Evolutionary conservation across 64 coral and sea anemone genomes (phyloP).

Genomic region (Actinia equina): DNA sequence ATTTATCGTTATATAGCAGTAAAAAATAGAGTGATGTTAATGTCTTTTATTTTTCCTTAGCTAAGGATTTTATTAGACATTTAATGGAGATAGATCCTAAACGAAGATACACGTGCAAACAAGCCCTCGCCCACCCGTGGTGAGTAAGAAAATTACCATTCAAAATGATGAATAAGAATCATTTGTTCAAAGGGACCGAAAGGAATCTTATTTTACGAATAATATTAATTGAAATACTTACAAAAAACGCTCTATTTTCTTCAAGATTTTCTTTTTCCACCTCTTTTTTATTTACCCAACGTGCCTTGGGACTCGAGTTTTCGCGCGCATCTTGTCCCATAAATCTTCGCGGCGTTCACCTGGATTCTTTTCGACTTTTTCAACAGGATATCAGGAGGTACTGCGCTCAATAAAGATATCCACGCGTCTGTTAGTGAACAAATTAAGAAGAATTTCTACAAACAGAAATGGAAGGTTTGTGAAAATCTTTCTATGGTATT

Average conservation of each 20-base stretch:
- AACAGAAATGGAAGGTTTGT: conserved; percentile 96
- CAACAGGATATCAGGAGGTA: conserved; percentile 78
- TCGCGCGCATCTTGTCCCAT: conserved; percentile 1
- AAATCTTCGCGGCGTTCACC: neutral
- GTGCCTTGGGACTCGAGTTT: neutral
- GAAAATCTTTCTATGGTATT: too few species aligned
- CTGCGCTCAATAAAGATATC: conserved; percentile 72
- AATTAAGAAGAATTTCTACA: conserved; percentile 98
- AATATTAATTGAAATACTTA: too few species aligned
- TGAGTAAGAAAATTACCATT: conserved; percentile 11
- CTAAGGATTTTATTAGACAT: conserved; percentile 86
- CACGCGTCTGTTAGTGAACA: conserved; percentile 98
- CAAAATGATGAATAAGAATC: too few species aligned
- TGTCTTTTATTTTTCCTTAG: conserved; percentile 35
- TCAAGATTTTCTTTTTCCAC: neutral
- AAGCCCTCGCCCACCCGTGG: conserved; percentile 91
- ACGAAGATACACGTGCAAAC: conserved; percentile 75
- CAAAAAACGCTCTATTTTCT: neutral
- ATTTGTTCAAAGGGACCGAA: too few species aligned
- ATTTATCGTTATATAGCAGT: too few species aligned
- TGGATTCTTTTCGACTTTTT: neutral
- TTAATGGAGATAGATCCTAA: conserved; percentile 86
- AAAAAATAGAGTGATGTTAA: neutral
- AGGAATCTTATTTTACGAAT: too few species aligned
- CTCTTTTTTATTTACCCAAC: neutral